Evolutionary conservation across 2,797 vertebrate species (phyloP).

Genomic region (Florisuga fusca): DNA sequence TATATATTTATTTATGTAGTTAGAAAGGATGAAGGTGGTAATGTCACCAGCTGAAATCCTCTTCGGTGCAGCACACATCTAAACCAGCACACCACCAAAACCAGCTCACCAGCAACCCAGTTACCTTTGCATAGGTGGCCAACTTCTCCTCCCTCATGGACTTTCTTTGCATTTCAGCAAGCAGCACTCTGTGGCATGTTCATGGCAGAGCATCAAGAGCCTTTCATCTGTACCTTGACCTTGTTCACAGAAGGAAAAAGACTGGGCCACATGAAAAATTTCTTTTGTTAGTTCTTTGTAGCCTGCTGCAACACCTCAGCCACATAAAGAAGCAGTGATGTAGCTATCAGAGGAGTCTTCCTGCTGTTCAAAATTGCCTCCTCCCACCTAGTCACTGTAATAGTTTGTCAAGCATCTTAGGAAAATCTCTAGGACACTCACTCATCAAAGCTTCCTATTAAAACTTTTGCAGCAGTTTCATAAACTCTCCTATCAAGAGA

Average conservation of each 20-base stretch:
- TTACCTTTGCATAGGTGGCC: neutral
- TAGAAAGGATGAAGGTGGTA: neutral
- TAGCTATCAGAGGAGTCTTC: neutral
- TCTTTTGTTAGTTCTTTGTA: neutral
- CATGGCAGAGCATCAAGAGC: rapidly evolving
- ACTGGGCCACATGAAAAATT: neutral
- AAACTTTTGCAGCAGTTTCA: slow-evolving; percentile 3
- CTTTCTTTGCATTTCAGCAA: neutral
- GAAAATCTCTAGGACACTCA: neutral
- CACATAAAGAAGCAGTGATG: neutral
- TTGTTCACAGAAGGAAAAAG: neutral
- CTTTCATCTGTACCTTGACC: neutral
- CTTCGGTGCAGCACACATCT: neutral
- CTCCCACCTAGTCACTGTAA: neutral
- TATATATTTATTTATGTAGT: neutral
- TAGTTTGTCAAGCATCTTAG: neutral
- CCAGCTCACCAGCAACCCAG: neutral
- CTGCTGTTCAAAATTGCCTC: neutral
- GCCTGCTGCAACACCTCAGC: neutral
- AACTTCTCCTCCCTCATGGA: neutral
- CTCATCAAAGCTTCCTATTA: neutral
- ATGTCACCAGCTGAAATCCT: neutral
- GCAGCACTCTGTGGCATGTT: neutral
- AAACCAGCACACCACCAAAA: neutral
- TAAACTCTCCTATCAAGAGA: neutral